phyloP scores from a whole-genome alignment of 2,113 vertebrate genomes.

The Argyrosomus japonicus region DNA sequence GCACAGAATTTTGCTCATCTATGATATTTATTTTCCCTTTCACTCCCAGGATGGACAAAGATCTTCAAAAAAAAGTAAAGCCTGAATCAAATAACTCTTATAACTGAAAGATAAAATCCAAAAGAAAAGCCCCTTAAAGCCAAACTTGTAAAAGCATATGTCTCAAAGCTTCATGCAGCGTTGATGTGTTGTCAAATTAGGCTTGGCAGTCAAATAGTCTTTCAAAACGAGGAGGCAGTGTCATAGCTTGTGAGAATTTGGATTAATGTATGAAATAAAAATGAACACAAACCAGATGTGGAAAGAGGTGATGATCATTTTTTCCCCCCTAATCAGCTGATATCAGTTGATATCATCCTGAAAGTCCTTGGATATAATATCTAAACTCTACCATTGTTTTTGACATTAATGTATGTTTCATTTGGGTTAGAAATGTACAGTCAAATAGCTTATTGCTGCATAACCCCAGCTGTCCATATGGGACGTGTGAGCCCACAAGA shows the following conservation, averaged over 20 bases:
- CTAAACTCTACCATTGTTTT: conserved; percentile 5
- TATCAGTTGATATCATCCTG: background rate
- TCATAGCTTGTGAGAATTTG: conserved; percentile 17
- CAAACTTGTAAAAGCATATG: conserved; percentile 81
- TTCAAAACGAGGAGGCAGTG: conserved; percentile 6
- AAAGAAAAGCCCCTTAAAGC: conserved; percentile 60
- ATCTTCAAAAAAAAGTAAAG: conserved; percentile 59
- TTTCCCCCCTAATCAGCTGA: background rate
- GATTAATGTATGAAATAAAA: conserved; percentile 36
- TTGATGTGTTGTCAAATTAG: conserved; percentile 77
- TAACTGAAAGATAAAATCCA: conserved; percentile 53
- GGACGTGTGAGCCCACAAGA: conserved; percentile 41
- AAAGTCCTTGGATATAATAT: background rate
- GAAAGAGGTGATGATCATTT: conserved; percentile 7
- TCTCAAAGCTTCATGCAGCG: conserved; percentile 88
- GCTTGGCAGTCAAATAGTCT: conserved; percentile 87
- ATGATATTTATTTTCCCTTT: conserved; percentile 21
- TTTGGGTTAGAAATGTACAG: background rate
- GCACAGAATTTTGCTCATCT: background rate
- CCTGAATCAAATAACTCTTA: conserved; percentile 50
- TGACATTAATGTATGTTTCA: background rate
- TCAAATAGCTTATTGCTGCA: conserved; percentile 14
- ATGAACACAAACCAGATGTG: conserved; percentile 15
- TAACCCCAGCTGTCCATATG: conserved; percentile 3
- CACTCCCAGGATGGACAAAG: conserved; percentile 65